Conservation (phyloP, 2,113 vertebrate species). For the Catharus fuscescens region DNA sequence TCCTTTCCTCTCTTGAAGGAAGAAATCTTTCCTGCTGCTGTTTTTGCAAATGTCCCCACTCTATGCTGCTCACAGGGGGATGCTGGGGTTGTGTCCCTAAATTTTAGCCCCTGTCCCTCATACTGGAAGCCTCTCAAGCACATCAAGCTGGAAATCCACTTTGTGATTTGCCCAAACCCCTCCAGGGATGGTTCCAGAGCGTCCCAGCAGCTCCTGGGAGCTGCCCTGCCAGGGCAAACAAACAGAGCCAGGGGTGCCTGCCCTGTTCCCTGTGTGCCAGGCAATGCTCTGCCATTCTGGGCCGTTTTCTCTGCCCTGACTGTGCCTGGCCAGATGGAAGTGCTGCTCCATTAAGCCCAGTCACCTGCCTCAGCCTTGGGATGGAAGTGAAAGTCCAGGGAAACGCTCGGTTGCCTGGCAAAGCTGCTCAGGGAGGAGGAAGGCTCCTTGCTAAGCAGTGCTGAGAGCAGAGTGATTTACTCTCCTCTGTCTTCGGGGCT, state of each 20-base stretch:
- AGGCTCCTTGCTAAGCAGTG: background rate
- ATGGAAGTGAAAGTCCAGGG: background rate
- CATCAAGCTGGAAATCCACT: background rate
- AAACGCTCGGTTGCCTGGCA: background rate
- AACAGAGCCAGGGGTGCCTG: background rate
- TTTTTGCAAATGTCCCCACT: background rate
- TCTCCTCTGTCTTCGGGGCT: background rate
- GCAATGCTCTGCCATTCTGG: fast-evolving
- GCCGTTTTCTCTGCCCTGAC: fast-evolving
- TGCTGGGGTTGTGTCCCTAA: fast-evolving
- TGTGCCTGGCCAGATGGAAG: background rate
- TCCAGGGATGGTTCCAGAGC: background rate
- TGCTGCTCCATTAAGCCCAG: background rate
- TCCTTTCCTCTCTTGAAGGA: background rate
- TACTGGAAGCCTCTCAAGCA: background rate
- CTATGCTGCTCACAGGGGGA: background rate
- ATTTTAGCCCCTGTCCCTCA: background rate
- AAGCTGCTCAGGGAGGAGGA: background rate
- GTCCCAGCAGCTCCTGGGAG: background rate
- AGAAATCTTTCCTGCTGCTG: background rate
- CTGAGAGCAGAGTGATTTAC: background rate
- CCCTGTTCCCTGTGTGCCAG: fast-evolving
- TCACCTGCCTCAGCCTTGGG: background rate
- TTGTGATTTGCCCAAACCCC: background rate
- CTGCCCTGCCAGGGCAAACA: background rate